phyloP scores from a whole-genome alignment of 2,888 invertebrate genomes.

The Patella caerulea region DNA sequence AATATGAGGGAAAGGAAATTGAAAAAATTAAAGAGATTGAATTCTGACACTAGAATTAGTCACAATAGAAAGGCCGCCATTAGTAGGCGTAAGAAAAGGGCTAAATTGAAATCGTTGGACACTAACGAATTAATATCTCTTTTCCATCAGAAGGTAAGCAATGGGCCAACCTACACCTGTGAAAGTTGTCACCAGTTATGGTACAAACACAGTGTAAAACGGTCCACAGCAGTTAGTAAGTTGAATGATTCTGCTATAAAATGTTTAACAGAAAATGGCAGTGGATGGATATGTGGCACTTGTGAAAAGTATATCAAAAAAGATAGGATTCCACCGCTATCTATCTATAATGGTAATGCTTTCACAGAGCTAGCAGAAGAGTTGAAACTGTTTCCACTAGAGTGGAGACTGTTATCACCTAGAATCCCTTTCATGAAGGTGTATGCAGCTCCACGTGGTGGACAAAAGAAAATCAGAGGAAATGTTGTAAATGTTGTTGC shows the following conservation, averaged over 20 bases:
- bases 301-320: not conserved
- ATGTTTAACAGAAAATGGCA: not conserved
- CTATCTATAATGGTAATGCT: not conserved
- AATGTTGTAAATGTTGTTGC: constrained; percentile 6
- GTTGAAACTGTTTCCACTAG: not conserved
- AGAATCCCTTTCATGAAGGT: not conserved
- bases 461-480: not conserved
- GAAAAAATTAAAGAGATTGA: not conserved
- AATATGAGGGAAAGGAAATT: not conserved
- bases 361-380: too few species aligned
- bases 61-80: not conserved
- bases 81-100: not conserved
- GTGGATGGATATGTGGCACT: not conserved
- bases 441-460: not conserved
- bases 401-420: not conserved
- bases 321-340: not conserved
- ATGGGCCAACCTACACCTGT: constrained; percentile 1
- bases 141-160: not conserved
- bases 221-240: not conserved
- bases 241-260: not conserved
- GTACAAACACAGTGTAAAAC: not conserved
- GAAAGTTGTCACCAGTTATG: not conserved
- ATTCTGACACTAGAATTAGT: not conserved
- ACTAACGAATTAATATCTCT: not conserved
- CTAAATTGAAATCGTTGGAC: not conserved